Evolutionary conservation across 2,113 vertebrate species (phyloP), one percentile per base, ranked within the genome.

Genomic region (Lepisosteus osseus): DNA sequence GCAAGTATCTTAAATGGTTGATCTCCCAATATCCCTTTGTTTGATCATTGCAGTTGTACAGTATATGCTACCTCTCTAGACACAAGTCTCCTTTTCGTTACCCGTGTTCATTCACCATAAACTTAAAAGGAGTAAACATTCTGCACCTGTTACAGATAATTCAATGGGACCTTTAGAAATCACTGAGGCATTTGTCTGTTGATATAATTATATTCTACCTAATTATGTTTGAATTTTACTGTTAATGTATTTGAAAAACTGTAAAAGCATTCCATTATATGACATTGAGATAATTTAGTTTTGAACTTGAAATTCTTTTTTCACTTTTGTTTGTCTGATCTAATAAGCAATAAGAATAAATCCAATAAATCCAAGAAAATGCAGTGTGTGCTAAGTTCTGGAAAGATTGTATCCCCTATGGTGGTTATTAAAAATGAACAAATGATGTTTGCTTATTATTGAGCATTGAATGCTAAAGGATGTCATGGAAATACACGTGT

Each of bases 271-370:
- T 51, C 47, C 47, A 51, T 51, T 51, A 9, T 9, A 51, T 9
- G 9, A 44, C 55, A 43, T 17, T 68, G 54, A 59, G 59, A 69
- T 59, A n/a, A 55, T 68, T n/a, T 40, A 69, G 57, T 14, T 47
- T 66, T 40, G 11, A 43, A 45, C 43, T 15, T 47, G 13, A 41
- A 47, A 3, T 44, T 66, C 42, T n/a, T 13, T 6, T 14, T 66
- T 44, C n/a, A 13, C 43, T 66, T 13, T n/a, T 11, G n/a, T 42
- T 40, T 13, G 13, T 1, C 11, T 14, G 43, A 3, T 5, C 47
- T 9, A 51, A 51, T 51, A 9, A 51, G 47, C 47, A 51, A 6
- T 5, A 51, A 51, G 47, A 51, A 9, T 51, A 9, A 5, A 51
- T 51, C 9, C 5, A 51, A 9, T 1, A 9, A 9, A 51, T 51